phyloP scores from a whole-genome alignment of 2,113 vertebrate species.

The Pseudonaja textilis region DNA sequence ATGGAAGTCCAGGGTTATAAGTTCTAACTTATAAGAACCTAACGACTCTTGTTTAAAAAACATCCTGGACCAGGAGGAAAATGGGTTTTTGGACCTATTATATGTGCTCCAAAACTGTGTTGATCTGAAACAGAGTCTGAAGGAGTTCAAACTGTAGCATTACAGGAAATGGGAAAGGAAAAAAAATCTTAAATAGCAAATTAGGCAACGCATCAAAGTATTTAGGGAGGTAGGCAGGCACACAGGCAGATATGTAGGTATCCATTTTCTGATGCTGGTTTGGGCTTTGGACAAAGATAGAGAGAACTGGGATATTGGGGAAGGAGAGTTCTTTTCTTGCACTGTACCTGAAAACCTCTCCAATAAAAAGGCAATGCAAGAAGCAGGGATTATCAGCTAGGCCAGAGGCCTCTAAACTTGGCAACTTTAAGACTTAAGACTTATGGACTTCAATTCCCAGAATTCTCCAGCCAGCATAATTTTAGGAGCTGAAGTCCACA shows the following conservation, averaged over 20 bases:
- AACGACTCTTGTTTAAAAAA: not conserved
- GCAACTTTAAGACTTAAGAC: too few relatives aligned
- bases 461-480: too few relatives aligned
- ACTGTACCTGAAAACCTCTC: not conserved
- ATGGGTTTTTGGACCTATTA: not conserved
- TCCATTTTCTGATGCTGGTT: not conserved
- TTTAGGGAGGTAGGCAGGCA: not conserved
- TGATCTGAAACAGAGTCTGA: not conserved
- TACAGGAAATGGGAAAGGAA: not conserved
- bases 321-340: not conserved
- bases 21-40: not conserved
- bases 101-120: not conserved
- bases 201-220: not conserved
- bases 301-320: too few relatives aligned
- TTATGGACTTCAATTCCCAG: too few relatives aligned
- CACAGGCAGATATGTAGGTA: too few relatives aligned
- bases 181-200: not conserved
- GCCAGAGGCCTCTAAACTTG: too few relatives aligned
- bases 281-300: not conserved
- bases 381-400: not conserved
- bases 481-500: too few relatives aligned
- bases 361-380: not conserved
- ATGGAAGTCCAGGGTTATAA: not conserved
- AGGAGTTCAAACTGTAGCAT: not conserved
- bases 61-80: not conserved